These are phyloP conservation scores for Clarias gariepinus DNA, from an alignment of 2,113 vertebrate species.

Conservation along the genomic window DNA sequence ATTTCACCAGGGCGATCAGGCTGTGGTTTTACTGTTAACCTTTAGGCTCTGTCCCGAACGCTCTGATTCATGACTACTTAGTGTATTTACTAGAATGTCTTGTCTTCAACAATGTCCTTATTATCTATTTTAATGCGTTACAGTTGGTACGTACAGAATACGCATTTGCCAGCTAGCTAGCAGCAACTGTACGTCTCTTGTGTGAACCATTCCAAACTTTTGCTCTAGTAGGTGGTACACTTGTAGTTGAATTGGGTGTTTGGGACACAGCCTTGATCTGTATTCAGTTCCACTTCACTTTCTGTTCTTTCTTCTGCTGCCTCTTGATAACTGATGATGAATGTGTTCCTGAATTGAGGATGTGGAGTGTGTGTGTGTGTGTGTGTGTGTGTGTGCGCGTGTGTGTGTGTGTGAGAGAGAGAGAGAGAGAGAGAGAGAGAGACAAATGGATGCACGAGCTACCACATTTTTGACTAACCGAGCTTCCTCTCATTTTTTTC, in stretches of 20 bases:
- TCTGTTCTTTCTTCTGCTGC: neutral
- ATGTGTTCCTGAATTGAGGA: neutral
- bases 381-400: too few relatives aligned
- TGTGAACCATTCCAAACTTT: neutral
- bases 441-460: conserved; percentile 66
- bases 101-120: neutral
- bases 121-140: neutral
- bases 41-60: conserved; percentile 11
- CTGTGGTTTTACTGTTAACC: neutral
- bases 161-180: neutral
- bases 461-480: conserved; percentile 32
- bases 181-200: neutral
- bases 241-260: neutral
- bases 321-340: conserved; percentile 10
- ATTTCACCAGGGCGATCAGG: neutral
- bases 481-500: conserved; percentile 32
- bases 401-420: too few relatives aligned
- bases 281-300: conserved; percentile 16
- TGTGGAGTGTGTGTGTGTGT: neutral
- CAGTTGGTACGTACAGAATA: too few relatives aligned
- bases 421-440: conserved; percentile 26
- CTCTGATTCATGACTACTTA: neutral
- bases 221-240: neutral
- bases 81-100: neutral
- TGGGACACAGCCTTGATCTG: conserved; percentile 28